Evolutionary conservation across 2,797 vertebrate species (phyloP), one percentile per base, ranked within the genome.

Genomic region (Dryobates pubescens): DNA sequence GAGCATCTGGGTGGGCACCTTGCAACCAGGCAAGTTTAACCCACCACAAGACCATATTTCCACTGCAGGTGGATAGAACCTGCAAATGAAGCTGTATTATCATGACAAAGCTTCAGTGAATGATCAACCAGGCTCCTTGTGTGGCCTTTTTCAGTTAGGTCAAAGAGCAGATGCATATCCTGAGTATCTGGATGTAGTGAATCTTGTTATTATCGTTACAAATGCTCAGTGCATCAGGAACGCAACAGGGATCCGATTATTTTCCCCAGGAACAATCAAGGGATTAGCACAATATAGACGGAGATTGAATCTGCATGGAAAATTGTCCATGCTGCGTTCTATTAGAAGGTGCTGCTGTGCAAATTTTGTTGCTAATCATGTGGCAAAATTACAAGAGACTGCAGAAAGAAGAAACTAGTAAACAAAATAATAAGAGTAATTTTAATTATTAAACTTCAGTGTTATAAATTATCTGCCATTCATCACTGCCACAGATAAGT

Each of bases 321-420:
- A 97, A 97, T 97, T 96, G 88, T 95, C 96, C 97, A 94, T 97
- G 98, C 98, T 98, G 98, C 24, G 97, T 98, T 98, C 98, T 98
- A 98, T 98, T 98, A 98, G 97, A 97, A 98, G 97, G 96, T 92
- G 93, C 93, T 96, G 97, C 97, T 98, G 98, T 96, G 97, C 96
- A 96, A 97, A 96, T 98, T 97, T 98, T 90, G 79, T 96, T 96
- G 95, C 93, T 97, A 97, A 97, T 97, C 97, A 97, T 93, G 92
- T 95, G 75, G 88, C 64, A 96, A 97, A 97, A 97, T 97, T 96
- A 96, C n/a, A 94, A 94, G n/a, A 86, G 69, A 87, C 49, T 95
- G 81, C 54, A 92, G 88, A 96, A 97, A 96, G 89, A 87, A 96
- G 82, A 96, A 97, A 93, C 73, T 72, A 93, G 91, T 96, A 97